Conservation (phyloP, 2,888 invertebrate species). For the Caenorhabditis sp. region DNA sequence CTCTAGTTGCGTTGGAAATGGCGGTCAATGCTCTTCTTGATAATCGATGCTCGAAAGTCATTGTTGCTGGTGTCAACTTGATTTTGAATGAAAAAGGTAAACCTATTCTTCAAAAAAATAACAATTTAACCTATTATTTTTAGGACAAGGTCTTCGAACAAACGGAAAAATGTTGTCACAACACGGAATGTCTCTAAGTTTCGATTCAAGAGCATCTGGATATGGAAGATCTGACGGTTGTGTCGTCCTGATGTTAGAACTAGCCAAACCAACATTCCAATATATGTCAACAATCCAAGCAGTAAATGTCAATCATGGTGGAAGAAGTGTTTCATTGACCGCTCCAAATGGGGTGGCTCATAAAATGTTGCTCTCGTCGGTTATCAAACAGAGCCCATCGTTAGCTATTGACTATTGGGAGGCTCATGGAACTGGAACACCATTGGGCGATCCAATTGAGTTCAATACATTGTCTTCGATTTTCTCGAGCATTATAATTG, state of each 20-base stretch:
- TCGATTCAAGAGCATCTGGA: conserved; percentile 70
- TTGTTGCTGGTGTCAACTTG: conserved; percentile 84
- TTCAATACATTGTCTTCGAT: conserved; percentile 55
- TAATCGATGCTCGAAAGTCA: conserved; percentile 89
- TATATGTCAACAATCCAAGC: conserved; percentile 48
- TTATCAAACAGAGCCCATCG: conserved; percentile 27
- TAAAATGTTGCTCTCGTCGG: conserved; percentile 47
- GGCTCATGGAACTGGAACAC: conserved; percentile 70
- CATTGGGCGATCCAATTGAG: conserved; percentile 71
- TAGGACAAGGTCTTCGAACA: conserved; percentile 56
- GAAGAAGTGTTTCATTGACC: conserved; percentile 68
- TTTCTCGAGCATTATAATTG: conserved; percentile 42
- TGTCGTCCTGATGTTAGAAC: conserved; percentile 69
- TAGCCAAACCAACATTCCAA: conserved; percentile 34
- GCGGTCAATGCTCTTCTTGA: conserved; percentile 78
- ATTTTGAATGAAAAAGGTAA: conserved; percentile 61
- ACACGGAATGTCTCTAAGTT: conserved; percentile 69
- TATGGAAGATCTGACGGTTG: conserved; percentile 71
- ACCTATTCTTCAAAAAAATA: too few species aligned
- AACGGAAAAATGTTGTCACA: conserved; percentile 68
- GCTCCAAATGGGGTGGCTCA: conserved; percentile 68
- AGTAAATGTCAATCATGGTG: conserved; percentile 70
- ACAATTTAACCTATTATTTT: background rate
- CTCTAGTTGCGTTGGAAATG: conserved; percentile 86
- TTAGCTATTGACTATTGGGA: conserved; percentile 62